Evolutionary conservation across 2,888 invertebrate species (phyloP), one percentile per base, ranked within the genome.

Genomic region (Hydroisotoma schaefferi): DNA sequence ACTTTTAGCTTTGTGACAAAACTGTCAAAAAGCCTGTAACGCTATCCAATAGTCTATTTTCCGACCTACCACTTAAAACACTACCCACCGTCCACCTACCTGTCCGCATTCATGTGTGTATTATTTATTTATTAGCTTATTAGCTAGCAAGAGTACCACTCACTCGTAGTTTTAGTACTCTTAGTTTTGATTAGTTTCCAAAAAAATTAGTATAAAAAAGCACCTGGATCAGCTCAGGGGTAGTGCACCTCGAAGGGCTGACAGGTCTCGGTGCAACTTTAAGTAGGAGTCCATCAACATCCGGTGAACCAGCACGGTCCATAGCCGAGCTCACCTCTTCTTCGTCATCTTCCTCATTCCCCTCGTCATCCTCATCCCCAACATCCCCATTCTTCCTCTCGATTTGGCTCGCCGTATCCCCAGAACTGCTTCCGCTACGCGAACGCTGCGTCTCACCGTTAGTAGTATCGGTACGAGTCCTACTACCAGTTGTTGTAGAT

Each of bases 171-270:
- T n/a, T n/a, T n/a, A n/a, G n/a, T n/a, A n/a, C n/a, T n/a, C n/a
- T n/a, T n/a, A n/a, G n/a, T n/a, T n/a, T n/a, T n/a, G n/a, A n/a
- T n/a, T n/a, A n/a, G n/a, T n/a, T n/a, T n/a, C n/a, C n/a, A n/a
- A n/a, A n/a, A n/a, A n/a, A n/a, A n/a, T n/a, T n/a, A n/a, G n/a
- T n/a, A 27, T 48, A 22, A 10, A 26, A 15, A 64, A 74, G 61
- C 68, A 78, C 78, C 77, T 79, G 79, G 71, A 78, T 78, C 51
- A 77, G 74, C 73, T 79, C 79, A 67, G 79, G 78, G 59, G 76
- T 76, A 53, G 76, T 77, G 58, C 77, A 74, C 26, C 75, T 66
- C 26, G 76, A 73, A n/a, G 74, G 74, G 26, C 73, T 74, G 54
- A 75, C 73, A 38, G 74, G 72, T 27, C 74, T 69, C 33, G 76